Conservation (phyloP, 1,140 invertebrate species). For the Rhagoletis zephyria region DNA sequence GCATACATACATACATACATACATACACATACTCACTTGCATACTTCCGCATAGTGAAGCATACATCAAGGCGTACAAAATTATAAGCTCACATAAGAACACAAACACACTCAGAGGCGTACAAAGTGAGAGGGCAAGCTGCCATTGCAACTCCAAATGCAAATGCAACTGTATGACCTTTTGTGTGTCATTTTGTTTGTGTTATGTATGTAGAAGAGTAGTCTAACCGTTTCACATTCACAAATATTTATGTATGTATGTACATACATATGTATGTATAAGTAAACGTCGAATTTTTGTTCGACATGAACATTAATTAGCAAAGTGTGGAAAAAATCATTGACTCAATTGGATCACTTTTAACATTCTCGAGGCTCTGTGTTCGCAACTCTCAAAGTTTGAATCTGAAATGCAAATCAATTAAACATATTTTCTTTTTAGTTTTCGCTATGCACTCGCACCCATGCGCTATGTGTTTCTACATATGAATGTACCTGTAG, state of each 20-base stretch:
- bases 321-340: conserved; percentile 66
- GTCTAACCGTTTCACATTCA: too few species aligned
- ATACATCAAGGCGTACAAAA: conserved; percentile 50
- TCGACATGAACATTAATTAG: conserved; percentile 72
- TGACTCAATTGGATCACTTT: conserved; percentile 69
- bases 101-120: conserved; percentile 12
- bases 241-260: background rate
- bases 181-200: background rate
- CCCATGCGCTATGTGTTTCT: background rate
- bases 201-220: background rate
- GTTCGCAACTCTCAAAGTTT: conserved; percentile 12
- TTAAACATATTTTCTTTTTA: conserved; percentile 58
- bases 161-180: background rate
- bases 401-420: conserved; percentile 63
- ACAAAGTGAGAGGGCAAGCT: background rate
- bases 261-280: conserved; percentile 56
- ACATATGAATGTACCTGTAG: too few species aligned
- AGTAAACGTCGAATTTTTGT: conserved; percentile 58
- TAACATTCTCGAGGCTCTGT: conserved; percentile 27
- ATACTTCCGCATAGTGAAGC: background rate
- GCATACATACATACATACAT: conserved; percentile 15
- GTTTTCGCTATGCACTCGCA: background rate
- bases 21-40: conserved; percentile 42
- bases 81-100: conserved; percentile 46
- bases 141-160: background rate